Evolutionary conservation across 1,140 invertebrate species (phyloP).

Genomic region (Drosophila lacertosa): DNA sequence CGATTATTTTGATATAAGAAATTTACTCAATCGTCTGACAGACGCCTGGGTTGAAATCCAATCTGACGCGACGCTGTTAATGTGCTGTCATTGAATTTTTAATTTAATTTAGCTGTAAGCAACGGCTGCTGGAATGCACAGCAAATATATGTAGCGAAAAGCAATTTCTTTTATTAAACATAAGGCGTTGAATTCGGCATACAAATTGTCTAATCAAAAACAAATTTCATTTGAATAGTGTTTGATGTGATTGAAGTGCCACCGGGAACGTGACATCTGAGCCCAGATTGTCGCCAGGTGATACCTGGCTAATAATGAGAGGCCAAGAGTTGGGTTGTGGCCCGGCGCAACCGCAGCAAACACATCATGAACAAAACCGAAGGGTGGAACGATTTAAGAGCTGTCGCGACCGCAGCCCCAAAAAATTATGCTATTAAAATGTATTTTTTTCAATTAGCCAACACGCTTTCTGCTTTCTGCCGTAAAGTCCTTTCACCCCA

Average conservation of each 20-base stretch:
- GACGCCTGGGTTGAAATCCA: slow-evolving; percentile 25
- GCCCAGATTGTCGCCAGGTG: slow-evolving; percentile 28
- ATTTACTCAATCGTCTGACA: slow-evolving; percentile 38
- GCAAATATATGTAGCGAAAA: slow-evolving; percentile 17
- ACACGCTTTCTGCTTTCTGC: slow-evolving; percentile 17
- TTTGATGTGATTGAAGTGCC: slow-evolving; percentile 26
- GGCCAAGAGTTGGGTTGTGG: not conserved
- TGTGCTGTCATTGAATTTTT: slow-evolving; percentile 50
- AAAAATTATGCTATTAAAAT: slow-evolving; percentile 60
- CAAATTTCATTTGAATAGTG: slow-evolving; percentile 50
- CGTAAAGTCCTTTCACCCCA: not conserved
- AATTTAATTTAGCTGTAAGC: slow-evolving; percentile 48
- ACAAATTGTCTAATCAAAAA: slow-evolving; percentile 51
- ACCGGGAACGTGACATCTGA: slow-evolving; percentile 39
- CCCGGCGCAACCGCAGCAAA: slow-evolving; percentile 22
- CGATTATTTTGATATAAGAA: slow-evolving; percentile 29
- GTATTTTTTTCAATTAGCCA: slow-evolving; percentile 55
- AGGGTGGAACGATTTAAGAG: not conserved
- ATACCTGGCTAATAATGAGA: slow-evolving; percentile 36
- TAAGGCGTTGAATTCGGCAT: slow-evolving; percentile 41
- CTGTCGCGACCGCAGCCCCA: slow-evolving; percentile 24
- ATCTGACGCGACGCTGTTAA: slow-evolving; percentile 39
- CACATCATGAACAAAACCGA: slow-evolving; percentile 12
- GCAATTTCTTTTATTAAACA: slow-evolving; percentile 51
- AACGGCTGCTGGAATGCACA: slow-evolving; percentile 12